Evolutionary conservation across 2,888 invertebrate genomes (phyloP), one percentile per base, ranked within the genome.

Genomic region (Drosophila niveifrons): DNA sequence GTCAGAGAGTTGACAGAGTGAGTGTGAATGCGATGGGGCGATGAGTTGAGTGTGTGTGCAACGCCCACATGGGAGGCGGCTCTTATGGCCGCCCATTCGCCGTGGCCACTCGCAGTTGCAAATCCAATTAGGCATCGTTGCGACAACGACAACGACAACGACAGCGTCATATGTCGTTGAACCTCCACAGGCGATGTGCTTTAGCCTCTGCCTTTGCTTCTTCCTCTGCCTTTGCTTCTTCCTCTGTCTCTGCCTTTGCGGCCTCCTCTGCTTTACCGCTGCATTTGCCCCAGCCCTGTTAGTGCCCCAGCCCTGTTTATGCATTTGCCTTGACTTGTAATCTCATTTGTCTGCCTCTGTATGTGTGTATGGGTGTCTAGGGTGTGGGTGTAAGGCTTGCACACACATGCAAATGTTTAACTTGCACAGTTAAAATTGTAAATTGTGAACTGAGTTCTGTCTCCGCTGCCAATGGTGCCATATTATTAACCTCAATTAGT

Each of bases 401-500:
- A 0, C 28, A 31, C 2, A 48, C 56, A 75, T 84, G 72, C 75
- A 84, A 82, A 78, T 82, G 66, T 43, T 61, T 66, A 72, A 56
- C 43, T 67, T 62, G 55, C 34, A 31, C 51, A 55, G 66, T 73
- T 68, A 66, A 66, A 72, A 58, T 61, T 61, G 82, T 75, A 68
- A 72, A 69, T 51, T 48, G 43, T 13, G 13, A 39, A 4, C 13
- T n/a, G 39, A 39, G 39, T 10, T 36, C 34, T 11, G 34, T n/a
- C 29, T 28, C 50, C 39, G 23, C 11, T 29, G 31, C 34, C 56
- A 63, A 43, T 66, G 58, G 52, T 66, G 72, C 63, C 61, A 64
- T 50, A 75, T 85, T 80, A 88, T 88, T 86, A 86, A 77, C 83
- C 78, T 75, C 80, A 83, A 83, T 88, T 88, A 88, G 57, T 61